Conservation (phyloP, 2,113 vertebrate species). For the Pseudonaja textilis region DNA sequence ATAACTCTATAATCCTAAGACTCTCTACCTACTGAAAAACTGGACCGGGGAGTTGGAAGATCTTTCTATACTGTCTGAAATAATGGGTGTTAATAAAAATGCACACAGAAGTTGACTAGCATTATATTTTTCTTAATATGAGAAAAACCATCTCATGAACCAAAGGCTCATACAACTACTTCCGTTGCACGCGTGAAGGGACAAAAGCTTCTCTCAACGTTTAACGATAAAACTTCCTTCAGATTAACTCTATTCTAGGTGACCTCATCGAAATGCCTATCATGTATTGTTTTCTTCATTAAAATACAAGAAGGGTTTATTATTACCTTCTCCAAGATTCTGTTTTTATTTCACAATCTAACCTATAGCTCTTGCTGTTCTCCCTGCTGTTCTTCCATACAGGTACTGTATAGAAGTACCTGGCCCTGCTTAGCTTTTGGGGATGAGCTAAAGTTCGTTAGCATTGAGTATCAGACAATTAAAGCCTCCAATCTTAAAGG, state of each 20-base stretch:
- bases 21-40: not conserved
- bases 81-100: not conserved
- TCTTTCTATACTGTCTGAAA: not conserved
- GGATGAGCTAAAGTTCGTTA: not conserved
- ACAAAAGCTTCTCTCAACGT: not conserved
- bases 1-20: not conserved
- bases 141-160: not conserved
- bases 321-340: not conserved
- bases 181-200: not conserved
- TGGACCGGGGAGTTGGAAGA: not conserved
- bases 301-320: not conserved
- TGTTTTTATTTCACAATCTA: not conserved
- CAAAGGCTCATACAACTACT: not conserved
- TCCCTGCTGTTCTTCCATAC: not conserved
- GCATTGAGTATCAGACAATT: not conserved
- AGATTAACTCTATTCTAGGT: not conserved
- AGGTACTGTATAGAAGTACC: not conserved
- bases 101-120: not conserved
- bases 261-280: not conserved
- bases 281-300: not conserved
- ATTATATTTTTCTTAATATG: not conserved
- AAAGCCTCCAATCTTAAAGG: not conserved
- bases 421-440: not conserved
- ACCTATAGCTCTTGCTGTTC: not conserved
- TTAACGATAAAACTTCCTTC: not conserved